Percentiles rank a stretch among this genome's conserved stretches.
These are phyloP conservation scores for Palythoa grandiflora DNA, from an alignment of 92 coral and sea anemone species.

Conservation along the genomic window DNA sequence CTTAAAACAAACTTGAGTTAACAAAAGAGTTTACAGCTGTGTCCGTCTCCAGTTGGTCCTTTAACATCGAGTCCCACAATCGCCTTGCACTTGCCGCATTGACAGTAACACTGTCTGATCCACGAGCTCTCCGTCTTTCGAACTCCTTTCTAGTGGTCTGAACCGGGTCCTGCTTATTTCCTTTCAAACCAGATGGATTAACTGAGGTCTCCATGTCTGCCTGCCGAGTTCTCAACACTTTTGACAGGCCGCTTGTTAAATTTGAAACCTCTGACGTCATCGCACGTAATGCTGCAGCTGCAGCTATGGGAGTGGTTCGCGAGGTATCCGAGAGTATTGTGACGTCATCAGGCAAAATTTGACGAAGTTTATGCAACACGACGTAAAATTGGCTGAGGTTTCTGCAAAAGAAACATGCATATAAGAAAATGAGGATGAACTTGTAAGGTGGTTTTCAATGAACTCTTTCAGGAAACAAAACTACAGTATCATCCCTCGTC, in stretches of 20 bases:
- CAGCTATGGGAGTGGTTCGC: neutral
- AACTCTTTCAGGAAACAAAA: too few relatives aligned
- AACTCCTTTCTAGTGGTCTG: conserved; percentile 36
- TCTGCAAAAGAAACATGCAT: conserved; percentile 37
- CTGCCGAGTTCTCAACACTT: conserved; percentile 21
- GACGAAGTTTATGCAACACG: conserved; percentile 68
- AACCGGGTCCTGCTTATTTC: conserved; percentile 22
- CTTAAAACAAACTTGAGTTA: neutral
- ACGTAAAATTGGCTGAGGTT: conserved; percentile 70
- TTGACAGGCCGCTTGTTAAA: conserved; percentile 45
- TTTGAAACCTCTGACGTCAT: conserved; percentile 47
- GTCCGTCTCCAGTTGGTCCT: conserved; percentile 53
- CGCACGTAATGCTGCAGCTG: conserved; percentile 28
- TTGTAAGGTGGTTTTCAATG: too few relatives aligned
- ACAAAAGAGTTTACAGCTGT: conserved; percentile 22
- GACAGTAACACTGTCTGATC: neutral
- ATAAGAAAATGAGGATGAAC: too few relatives aligned
- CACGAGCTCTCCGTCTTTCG: conserved; percentile 48
- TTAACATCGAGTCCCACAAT: conserved; percentile 52
- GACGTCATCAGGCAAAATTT: conserved; percentile 78
- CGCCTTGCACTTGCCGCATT: neutral
- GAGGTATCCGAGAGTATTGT: conserved; percentile 56
- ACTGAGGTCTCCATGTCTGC: neutral
- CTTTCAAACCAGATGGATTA: neutral
- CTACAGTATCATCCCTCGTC: too few relatives aligned